Evolutionary conservation across 2,888 invertebrate species (phyloP), one percentile per base, ranked within the genome.

Genomic region (Clunio marinus): DNA sequence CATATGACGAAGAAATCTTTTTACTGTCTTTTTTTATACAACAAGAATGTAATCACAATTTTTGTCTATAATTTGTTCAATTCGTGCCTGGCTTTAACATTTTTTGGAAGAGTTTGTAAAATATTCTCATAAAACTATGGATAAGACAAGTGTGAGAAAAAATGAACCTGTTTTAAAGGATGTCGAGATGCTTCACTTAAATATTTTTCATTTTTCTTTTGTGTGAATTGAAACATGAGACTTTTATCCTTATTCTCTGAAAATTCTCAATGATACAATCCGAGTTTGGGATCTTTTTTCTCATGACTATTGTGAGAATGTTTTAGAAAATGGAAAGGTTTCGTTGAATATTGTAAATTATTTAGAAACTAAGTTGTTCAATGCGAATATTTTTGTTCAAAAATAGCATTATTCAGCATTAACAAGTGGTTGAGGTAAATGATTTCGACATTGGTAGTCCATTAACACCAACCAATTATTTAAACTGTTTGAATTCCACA

Each of bases 111-210:
- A 7, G 32, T 10, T 7, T 32, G 4, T 10, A 32, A 32, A 4
- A 32, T 7, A 32, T 57, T 57, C 57, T 22, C 57, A 57, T 27
- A 27, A 8, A 57, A 25, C 57, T 15, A n/a, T 51, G 2, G 15
- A n/a, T 7, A 17, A 20, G 25, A 57, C 57, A 66, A 66, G 66
- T 66, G 66, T 66, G 66, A 66, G 66, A 66, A 66, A 66, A 66
- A 27, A 63, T 66, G 66, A 66, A 66, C 66, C 66, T 66, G 66
- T 66, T 66, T 55, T 8, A 65, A 66, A 66, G 66, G 66, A 66
- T 66, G 66, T 55, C 17, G 35, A 35, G 17, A 51, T 22, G 22
- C 51, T 20, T 51, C 22, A 51, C n/a, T 45, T 45, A 45, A 22
- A 55, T 28, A 17, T 32, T 35, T 59, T 59, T 59, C 15, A 15